Conservation (phyloP, 2,797 vertebrate species). For the Channallabes apus region DNA sequence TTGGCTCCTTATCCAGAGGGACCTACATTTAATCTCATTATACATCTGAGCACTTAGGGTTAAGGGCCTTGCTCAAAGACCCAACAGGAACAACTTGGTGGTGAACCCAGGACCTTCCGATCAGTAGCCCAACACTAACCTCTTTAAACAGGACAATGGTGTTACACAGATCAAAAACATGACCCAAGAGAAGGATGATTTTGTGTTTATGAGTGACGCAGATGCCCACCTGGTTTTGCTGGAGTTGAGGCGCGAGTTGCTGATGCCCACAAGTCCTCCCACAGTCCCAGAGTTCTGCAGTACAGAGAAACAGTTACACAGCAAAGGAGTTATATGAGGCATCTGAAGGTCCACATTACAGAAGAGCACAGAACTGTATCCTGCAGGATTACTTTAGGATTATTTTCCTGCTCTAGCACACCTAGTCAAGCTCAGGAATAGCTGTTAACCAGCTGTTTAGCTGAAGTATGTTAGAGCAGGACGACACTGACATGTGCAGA, state of each 20-base stretch:
- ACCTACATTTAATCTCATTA: too few species aligned
- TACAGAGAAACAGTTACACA: neutral
- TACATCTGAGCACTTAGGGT: too few species aligned
- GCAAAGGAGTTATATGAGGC: neutral
- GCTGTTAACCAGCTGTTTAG: neutral
- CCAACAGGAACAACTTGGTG: too few species aligned
- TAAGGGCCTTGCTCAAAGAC: too few species aligned
- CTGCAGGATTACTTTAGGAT: neutral
- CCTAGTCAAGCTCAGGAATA: neutral
- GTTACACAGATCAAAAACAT: neutral
- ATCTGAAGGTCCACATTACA: neutral
- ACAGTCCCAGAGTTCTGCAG: constrained; percentile 72
- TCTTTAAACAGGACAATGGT: neutral
- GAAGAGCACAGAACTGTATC: neutral
- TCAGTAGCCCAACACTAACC: too few species aligned
- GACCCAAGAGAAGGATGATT: too few species aligned
- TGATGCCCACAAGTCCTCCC: constrained; percentile 78
- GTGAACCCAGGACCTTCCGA: too few species aligned
- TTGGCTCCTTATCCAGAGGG: too few species aligned
- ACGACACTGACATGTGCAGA: neutral
- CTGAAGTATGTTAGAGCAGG: neutral
- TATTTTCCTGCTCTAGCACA: neutral
- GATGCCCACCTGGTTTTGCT: constrained; percentile 82
- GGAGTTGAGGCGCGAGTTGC: constrained; percentile 78
- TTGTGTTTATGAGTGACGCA: neutral